Conservation (phyloP, 2,888 invertebrate species). For the Mantis religiosa region DNA sequence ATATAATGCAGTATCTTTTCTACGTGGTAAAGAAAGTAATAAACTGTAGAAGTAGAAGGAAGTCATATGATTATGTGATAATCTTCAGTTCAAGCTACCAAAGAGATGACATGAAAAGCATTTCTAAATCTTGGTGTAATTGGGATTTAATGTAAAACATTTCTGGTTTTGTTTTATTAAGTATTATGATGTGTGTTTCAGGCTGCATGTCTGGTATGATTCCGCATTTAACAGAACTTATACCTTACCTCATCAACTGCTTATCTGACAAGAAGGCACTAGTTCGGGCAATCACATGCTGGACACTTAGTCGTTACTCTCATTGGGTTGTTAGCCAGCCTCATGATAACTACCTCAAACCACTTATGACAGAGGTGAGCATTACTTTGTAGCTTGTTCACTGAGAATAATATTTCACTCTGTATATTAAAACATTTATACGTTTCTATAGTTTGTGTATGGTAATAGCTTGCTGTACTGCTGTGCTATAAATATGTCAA, state of each 20-base stretch:
- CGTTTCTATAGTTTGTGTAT: too few relatives aligned
- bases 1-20: too few relatives aligned
- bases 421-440: too few relatives aligned
- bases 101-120: too few relatives aligned
- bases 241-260: constrained; percentile 91
- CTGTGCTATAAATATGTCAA: too few relatives aligned
- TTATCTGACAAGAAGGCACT: constrained; percentile 92
- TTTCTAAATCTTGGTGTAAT: not conserved
- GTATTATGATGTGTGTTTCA: constrained; percentile 29
- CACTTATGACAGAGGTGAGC: constrained; percentile 83
- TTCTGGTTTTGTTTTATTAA: not conserved
- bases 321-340: constrained; percentile 98
- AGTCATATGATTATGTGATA: too few relatives aligned
- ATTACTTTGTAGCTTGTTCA: not conserved
- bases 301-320: constrained; percentile 96
- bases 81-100: too few relatives aligned
- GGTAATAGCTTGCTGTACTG: too few relatives aligned
- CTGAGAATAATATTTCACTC: too few relatives aligned
- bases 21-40: too few relatives aligned
- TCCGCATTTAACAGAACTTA: constrained; percentile 90
- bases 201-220: constrained; percentile 96
- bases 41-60: too few relatives aligned
- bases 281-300: constrained; percentile 97
- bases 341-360: constrained; percentile 89
- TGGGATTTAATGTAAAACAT: not conserved